Evolutionary conservation across 2,113 vertebrate species (phyloP).

Genomic region (Alligator mississippiensis): DNA sequence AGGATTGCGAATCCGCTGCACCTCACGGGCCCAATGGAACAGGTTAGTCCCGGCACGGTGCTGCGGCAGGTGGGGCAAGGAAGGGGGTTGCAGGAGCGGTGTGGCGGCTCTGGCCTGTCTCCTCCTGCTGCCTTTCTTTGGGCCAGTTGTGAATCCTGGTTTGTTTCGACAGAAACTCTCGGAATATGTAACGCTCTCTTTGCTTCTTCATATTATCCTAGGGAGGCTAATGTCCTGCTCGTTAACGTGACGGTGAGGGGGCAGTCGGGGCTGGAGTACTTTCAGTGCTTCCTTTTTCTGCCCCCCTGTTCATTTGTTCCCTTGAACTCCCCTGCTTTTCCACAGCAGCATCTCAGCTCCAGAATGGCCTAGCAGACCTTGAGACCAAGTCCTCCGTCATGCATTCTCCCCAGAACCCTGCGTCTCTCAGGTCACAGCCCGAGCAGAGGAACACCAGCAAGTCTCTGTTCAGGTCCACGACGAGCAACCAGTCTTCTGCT

Average conservation of each 20-base stretch:
- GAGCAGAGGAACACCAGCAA: conserved; percentile 77
- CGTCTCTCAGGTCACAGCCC: conserved; percentile 32
- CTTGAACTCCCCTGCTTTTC: conserved; percentile 17
- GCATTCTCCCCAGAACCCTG: conserved; percentile 66
- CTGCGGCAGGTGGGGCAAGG: neutral
- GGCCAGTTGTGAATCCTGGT: neutral
- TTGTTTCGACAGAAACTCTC: neutral
- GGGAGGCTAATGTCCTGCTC: too few relatives aligned
- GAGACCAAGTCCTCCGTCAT: conserved; percentile 74
- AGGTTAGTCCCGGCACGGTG: conserved; percentile 72
- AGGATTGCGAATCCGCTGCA: conserved; percentile 82
- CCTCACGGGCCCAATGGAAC: conserved; percentile 73
- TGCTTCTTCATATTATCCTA: neutral
- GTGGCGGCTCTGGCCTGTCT: neutral
- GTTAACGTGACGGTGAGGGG: neutral
- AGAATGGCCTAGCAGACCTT: conserved; percentile 76
- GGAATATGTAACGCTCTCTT: neutral
- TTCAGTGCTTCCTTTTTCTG: neutral
- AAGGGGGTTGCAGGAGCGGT: neutral
- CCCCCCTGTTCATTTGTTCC: neutral
- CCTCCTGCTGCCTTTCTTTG: neutral
- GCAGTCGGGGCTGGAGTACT: neutral
- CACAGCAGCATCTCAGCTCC: conserved; percentile 78
- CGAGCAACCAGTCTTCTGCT: conserved; percentile 67
- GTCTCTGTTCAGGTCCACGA: conserved; percentile 70